A percentile compares a stretch with the other conserved stretches of the same genome.
These are phyloP conservation scores for Timandra comae DNA, from an alignment of 2,888 invertebrate genomes.

Conservation along the genomic window DNA sequence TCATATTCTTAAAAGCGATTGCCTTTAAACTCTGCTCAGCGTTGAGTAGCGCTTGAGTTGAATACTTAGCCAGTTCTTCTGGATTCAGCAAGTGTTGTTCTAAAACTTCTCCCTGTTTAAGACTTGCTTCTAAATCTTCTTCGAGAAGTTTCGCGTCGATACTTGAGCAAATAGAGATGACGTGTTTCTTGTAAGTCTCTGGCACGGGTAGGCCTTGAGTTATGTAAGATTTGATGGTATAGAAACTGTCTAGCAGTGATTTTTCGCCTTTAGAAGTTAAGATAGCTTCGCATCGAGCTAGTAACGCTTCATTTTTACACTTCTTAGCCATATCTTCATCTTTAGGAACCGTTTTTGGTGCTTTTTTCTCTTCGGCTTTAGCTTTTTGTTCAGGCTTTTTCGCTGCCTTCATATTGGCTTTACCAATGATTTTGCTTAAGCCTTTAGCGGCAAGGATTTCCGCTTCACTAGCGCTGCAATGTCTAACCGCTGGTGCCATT, in stretches of 20 bases:
- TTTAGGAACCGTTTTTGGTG: constrained; percentile 11
- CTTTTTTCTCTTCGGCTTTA: constrained; percentile 18
- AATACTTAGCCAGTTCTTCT: constrained; percentile 58
- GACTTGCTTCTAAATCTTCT: constrained; percentile 46
- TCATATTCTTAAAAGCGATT: constrained; percentile 55
- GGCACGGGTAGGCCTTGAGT: constrained; percentile 59
- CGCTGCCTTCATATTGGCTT: constrained; percentile 34
- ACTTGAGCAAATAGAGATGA: constrained; percentile 57
- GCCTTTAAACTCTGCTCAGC: constrained; percentile 62
- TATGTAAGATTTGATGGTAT: constrained; percentile 60
- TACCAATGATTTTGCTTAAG: constrained; percentile 62
- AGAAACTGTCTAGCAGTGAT: constrained; percentile 55
- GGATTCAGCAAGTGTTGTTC: constrained; percentile 41
- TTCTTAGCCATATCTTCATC: constrained; percentile 31
- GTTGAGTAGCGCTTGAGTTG: constrained; percentile 56
- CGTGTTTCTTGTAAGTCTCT: constrained; percentile 60
- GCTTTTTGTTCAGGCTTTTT: constrained; percentile 32
- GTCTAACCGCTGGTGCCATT: constrained; percentile 32
- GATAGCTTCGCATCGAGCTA: constrained; percentile 60
- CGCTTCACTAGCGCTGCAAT: constrained; percentile 51
- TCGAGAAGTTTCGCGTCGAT: constrained; percentile 57
- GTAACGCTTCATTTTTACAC: constrained; percentile 44
- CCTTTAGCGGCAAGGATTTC: constrained; percentile 67
- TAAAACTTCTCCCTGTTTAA: constrained; percentile 7
- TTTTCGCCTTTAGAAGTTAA: constrained; percentile 59